Conservation (phyloP, 2,113 vertebrate species). For the Cisticola juncidis region DNA sequence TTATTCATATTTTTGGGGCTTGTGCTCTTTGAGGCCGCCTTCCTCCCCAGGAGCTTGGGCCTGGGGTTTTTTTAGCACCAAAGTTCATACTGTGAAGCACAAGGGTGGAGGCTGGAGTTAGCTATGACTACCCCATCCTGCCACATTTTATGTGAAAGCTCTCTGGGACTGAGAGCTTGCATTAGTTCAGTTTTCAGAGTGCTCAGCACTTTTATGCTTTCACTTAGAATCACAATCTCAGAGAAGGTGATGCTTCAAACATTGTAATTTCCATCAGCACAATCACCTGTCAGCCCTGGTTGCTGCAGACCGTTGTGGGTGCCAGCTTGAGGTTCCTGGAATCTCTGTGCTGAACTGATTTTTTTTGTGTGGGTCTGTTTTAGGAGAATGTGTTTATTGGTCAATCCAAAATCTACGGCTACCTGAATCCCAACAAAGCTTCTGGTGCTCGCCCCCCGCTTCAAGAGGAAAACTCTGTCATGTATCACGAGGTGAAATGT, state of each 20-base stretch:
- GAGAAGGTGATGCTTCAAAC: background rate
- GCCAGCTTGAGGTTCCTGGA: background rate
- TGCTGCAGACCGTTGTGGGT: background rate
- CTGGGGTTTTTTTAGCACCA: background rate
- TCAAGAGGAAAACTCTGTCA: slow-evolving; percentile 83
- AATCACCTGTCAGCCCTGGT: background rate
- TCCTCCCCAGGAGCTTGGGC: background rate
- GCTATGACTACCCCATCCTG: background rate
- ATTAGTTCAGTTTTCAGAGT: background rate
- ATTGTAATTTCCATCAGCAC: background rate
- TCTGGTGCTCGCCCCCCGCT: slow-evolving; percentile 80
- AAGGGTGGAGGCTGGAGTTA: background rate
- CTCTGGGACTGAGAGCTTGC: background rate
- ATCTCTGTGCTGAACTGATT: background rate
- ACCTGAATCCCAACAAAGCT: slow-evolving; percentile 78
- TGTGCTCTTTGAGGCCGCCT: background rate
- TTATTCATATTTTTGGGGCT: background rate
- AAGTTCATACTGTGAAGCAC: background rate
- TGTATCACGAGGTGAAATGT: slow-evolving; percentile 82
- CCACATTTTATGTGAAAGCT: background rate
- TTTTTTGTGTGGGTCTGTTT: slow-evolving; percentile 50
- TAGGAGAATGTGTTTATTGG: slow-evolving; percentile 79
- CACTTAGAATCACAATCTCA: background rate
- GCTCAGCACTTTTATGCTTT: background rate
- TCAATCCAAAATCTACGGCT: slow-evolving; percentile 77